Evolutionary conservation across 2,888 invertebrate genomes (phyloP).

Genomic region (Andricus quercusramuli): DNA sequence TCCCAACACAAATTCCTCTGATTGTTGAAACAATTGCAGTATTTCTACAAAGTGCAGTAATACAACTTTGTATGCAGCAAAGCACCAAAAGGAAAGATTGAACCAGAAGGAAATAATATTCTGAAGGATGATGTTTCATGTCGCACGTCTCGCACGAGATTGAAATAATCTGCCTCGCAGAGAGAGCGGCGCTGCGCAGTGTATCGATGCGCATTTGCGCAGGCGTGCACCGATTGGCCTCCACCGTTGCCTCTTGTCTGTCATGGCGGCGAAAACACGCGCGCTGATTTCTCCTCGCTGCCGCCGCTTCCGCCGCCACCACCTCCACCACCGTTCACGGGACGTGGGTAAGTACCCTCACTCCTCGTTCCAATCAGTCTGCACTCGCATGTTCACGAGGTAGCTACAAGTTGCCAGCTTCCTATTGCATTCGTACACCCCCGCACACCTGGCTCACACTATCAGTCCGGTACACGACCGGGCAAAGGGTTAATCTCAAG

Average conservation of each 20-base stretch:
- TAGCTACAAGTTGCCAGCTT: conserved; percentile 73
- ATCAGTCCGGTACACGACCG: conserved; percentile 57
- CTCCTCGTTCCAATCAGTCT: conserved; percentile 75
- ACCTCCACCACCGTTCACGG: conserved; percentile 66
- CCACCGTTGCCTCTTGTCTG: conserved; percentile 59
- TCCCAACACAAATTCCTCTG: not conserved
- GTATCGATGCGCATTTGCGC: conserved; percentile 56
- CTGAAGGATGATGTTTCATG: conserved; percentile 46
- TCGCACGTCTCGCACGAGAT: conserved; percentile 56
- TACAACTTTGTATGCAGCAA: not conserved
- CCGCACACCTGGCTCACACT: conserved; percentile 58
- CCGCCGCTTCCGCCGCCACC: conserved; percentile 67
- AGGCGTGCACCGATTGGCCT: conserved; percentile 47
- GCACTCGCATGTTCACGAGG: conserved; percentile 78
- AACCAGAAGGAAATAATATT: not conserved
- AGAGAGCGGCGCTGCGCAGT: conserved; percentile 52
- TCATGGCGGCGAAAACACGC: conserved; percentile 66
- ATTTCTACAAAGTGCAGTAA: not conserved
- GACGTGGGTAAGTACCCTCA: conserved; percentile 78
- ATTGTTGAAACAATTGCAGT: not conserved
- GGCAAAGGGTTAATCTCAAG: conserved; percentile 54
- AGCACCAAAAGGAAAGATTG: not conserved
- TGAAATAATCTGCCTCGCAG: conserved; percentile 46
- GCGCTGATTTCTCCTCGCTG: conserved; percentile 65
- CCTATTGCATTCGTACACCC: conserved; percentile 67